phyloP scores from a whole-genome alignment of 2,113 vertebrate genomes.

The Thalassarche chlororhynchos region DNA sequence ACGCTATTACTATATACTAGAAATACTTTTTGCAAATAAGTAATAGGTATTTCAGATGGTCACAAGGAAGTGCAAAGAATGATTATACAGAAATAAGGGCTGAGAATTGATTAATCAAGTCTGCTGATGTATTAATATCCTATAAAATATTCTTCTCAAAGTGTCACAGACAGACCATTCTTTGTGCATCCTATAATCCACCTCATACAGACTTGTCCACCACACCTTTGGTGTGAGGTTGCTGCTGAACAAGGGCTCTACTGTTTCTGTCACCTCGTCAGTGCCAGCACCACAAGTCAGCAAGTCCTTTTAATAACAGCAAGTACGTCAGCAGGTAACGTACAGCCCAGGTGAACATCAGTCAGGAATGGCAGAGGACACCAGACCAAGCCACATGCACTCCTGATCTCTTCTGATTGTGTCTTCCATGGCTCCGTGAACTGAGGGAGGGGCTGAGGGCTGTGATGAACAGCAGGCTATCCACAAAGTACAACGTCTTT shows the following conservation, averaged over 20 bases:
- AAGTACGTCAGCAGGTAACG: neutral
- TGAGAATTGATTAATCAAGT: neutral
- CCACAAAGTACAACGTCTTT: neutral
- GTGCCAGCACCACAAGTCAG: neutral
- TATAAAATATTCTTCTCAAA: neutral
- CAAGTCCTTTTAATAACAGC: neutral
- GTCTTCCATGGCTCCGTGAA: neutral
- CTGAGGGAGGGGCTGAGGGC: neutral
- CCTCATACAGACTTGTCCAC: neutral
- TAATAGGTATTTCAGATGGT: neutral
- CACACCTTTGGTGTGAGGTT: neutral
- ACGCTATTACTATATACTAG: too few relatives aligned
- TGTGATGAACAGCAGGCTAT: neutral
- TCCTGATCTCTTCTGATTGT: neutral
- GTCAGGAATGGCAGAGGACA: neutral
- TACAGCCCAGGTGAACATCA: accelerated
- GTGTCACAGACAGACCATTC: neutral
- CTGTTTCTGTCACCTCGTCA: neutral
- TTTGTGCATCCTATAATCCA: neutral
- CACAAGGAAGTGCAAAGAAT: neutral
- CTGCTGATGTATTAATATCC: neutral
- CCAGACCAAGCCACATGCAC: accelerated
- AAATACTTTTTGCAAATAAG: neutral
- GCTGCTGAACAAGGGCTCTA: conserved; percentile 9
- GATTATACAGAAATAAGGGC: neutral